Base-by-base conservation (phyloP, 2,113 vertebrate species). In the Oncorhynchus masou region DNA sequence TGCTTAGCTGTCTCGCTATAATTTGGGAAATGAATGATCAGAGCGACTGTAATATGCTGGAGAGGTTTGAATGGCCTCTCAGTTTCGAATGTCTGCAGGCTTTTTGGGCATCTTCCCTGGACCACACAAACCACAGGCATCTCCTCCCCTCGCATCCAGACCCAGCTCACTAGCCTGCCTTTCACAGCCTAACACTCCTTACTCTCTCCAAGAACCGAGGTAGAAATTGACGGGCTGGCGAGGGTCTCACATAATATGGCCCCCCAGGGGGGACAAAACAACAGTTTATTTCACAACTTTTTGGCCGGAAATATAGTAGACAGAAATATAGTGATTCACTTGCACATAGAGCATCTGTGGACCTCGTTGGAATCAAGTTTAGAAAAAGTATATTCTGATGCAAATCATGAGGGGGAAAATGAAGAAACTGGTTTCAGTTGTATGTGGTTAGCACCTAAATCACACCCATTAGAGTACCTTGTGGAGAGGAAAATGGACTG, bases 1-100 rank as follows among this genome's bases (percentile, higher is more conserved):
- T 45, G 77, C 85, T 84, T 84, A 81, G 77, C 79, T 87, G 81
- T 75, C 86, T 85, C 79, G 81, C 24, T 82, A 78, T 82, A 71
- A 90, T 89, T 85, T 75, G 78, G 81, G 81, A 86, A 91, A 81
- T 84, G 9, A 45, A 45, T 45, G 8, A 45, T 45, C 39, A 84
- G 79, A 91, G 86, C 70, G 83, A 70, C 80, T 86, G 85, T 80
- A 84, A 84, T 86, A 85, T 86, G 87, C 77, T 69, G 62, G 48
- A 79, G 79, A 83, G 79, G 20, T 89, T 90, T 87, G 79, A 88
- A 87, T 86, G 79, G 81, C 88, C 65, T 83, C 76, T 88, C 79
- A 66, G 64, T 66, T 86, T 79, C 59, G 77, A 75, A 87, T 62
- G 75, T 82, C 77, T 86, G 85, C 87, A 85, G 88, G 79, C 80